Conservation (phyloP, 2,113 vertebrate species). For the Pimephales promelas region DNA sequence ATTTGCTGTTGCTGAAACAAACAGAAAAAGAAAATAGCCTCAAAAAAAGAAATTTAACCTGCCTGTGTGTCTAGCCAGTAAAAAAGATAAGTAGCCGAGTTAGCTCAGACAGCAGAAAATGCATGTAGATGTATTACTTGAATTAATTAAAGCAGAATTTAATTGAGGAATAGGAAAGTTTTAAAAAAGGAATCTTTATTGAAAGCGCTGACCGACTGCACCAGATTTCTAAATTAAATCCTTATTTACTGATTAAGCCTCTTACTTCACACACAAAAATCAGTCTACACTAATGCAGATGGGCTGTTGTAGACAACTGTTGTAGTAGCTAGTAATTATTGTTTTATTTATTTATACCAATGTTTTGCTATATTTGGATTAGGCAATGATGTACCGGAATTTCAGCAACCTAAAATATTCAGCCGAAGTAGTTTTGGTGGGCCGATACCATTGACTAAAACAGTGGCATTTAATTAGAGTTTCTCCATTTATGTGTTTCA, state of each 20-base stretch:
- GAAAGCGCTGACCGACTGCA: conserved; percentile 1
- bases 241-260: conserved; percentile 8
- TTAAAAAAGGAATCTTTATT: background rate
- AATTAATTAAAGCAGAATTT: no score
- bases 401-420: background rate
- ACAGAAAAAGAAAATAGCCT: background rate
- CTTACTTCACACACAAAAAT: conserved; percentile 7
- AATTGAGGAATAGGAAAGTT: background rate
- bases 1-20: background rate
- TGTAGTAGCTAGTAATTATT: background rate
- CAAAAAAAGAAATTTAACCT: background rate
- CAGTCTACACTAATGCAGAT: background rate
- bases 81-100: background rate
- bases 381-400: background rate
- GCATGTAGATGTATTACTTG: background rate
- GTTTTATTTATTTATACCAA: background rate
- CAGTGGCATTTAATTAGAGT: background rate
- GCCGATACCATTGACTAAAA: no score
- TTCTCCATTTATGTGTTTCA: background rate
- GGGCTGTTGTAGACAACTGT: background rate
- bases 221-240: conserved; percentile 33
- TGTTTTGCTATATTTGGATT: no score
- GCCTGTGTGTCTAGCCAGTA: background rate
- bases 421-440: background rate
- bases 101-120: background rate